Percentiles rank a stretch among this genome's conserved stretches.
Evolutionary conservation across 2,113 vertebrate genomes (phyloP).

Genomic region (Cavia aperea): DNA sequence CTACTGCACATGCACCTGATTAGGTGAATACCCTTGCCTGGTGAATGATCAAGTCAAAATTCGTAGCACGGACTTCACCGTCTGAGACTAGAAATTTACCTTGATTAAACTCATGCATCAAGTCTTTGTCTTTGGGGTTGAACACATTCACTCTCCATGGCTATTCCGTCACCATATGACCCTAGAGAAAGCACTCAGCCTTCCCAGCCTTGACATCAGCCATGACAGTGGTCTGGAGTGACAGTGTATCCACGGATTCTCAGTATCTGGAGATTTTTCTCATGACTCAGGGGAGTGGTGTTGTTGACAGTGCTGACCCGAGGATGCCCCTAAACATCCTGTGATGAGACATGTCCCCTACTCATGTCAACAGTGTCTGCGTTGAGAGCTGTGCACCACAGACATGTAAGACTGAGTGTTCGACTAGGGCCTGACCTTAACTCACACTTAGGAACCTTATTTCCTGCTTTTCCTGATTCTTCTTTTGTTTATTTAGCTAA

Average conservation of each 20-base stretch:
- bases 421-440: neutral
- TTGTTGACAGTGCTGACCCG: neutral
- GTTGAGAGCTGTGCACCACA: neutral
- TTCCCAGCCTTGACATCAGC: neutral
- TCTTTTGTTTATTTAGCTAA: constrained; percentile 29
- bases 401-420: neutral
- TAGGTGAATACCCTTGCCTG: no score
- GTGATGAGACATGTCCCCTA: no score
- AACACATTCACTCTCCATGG: neutral
- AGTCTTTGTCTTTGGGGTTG: neutral
- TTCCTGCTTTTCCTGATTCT: neutral
- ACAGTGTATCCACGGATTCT: neutral
- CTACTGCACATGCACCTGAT: neutral
- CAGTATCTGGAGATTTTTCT: neutral
- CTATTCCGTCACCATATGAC: neutral
- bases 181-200: neutral
- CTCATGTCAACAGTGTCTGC: neutral
- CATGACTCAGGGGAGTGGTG: neutral
- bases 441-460: neutral
- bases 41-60: neutral
- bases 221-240: neutral
- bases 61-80: neutral
- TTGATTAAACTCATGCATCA: neutral
- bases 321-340: neutral
- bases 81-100: neutral